Conservation (phyloP, 1,140 invertebrate genomes). For the Oppia nitens region DNA sequence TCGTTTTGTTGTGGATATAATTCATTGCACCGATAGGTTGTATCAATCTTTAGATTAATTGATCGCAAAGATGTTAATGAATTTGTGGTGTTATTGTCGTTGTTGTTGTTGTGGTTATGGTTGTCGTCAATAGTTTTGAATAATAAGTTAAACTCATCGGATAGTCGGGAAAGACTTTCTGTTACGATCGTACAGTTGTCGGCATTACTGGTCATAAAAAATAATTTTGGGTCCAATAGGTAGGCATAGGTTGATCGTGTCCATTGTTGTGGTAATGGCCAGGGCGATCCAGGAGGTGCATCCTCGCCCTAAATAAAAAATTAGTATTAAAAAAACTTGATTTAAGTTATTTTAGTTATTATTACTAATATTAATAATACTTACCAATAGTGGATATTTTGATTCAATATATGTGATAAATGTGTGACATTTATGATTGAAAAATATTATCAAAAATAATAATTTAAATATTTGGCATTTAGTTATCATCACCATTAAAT, state of each 20-base stretch:
- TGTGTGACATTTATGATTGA: not conserved
- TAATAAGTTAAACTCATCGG: not conserved
- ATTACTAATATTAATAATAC: not conserved
- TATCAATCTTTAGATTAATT: not conserved
- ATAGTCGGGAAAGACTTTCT: slow-evolving; percentile 30
- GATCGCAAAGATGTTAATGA: not conserved
- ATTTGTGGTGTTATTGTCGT: not conserved
- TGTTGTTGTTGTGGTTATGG: not conserved
- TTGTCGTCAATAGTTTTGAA: not conserved
- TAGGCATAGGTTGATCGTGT: not conserved
- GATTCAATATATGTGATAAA: not conserved
- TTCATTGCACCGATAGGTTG: not conserved
- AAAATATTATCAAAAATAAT: too few relatives aligned
- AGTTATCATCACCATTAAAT: too few relatives aligned
- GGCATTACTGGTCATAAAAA: not conserved
- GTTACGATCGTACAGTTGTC: slow-evolving; percentile 38
- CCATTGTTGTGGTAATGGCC: not conserved
- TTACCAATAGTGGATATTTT: not conserved
- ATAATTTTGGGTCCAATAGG: not conserved
- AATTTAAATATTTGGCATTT: too few relatives aligned
- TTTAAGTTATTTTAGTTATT: not conserved
- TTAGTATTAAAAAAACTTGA: not conserved
- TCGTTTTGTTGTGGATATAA: slow-evolving; percentile 11
- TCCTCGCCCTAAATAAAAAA: not conserved
- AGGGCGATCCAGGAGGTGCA: not conserved